These are phyloP conservation scores for Sebastes itinus DNA, from an alignment of 2,797 vertebrate genomes.

Conservation along the genomic window DNA sequence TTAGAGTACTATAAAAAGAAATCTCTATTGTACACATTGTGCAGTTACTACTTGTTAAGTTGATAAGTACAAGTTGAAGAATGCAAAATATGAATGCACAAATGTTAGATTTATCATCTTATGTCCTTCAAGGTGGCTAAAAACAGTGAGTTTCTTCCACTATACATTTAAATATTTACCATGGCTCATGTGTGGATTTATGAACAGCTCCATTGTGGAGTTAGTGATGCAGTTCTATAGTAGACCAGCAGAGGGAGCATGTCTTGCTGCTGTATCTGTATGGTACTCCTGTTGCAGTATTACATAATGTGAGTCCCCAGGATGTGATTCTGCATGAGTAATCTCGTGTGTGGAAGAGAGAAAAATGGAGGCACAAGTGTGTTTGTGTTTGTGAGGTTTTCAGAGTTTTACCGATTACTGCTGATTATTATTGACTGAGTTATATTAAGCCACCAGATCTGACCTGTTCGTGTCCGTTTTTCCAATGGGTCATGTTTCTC, in stretches of 20 bases:
- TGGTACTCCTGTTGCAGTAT: constrained; percentile 47
- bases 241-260: constrained; percentile 66
- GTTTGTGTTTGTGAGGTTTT: background rate
- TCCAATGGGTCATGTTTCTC: background rate
- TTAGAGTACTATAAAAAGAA: background rate
- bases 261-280: constrained; percentile 7
- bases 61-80: background rate
- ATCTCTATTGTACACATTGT: background rate
- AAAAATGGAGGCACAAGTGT: background rate
- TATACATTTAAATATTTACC: background rate
- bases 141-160: background rate
- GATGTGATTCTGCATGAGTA: constrained; percentile 58
- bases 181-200: background rate
- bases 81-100: background rate
- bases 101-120: background rate
- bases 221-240: background rate
- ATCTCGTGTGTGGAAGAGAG: constrained; percentile 24
- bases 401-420: background rate
- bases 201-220: constrained; percentile 8
- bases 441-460: background rate
- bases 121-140: background rate
- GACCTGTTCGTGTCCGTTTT: background rate
- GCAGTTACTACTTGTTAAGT: background rate
- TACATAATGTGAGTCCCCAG: constrained; percentile 63
- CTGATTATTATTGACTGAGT: background rate